Evolutionary conservation across 2,888 invertebrate genomes (phyloP).

Genomic region (Dryobotodes eremita): DNA sequence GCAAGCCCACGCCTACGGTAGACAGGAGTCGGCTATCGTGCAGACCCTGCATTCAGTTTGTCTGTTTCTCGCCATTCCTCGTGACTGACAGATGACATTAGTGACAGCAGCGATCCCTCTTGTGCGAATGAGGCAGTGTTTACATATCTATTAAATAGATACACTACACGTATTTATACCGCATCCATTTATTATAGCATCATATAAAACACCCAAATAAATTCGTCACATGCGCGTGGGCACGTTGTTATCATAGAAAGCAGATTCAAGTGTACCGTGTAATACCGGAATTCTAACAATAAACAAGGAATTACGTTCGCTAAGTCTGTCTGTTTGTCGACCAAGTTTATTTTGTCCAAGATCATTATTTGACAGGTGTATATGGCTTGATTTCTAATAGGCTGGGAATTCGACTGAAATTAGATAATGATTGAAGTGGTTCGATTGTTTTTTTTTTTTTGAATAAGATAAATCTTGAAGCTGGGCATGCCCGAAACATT

Average conservation of each 20-base stretch:
- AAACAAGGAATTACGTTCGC: constrained; percentile 76
- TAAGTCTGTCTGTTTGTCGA: constrained; percentile 60
- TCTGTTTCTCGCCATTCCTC: no score
- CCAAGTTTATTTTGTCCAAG: constrained; percentile 68
- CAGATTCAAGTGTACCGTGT: constrained; percentile 82
- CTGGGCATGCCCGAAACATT: not conserved
- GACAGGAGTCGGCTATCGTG: no score
- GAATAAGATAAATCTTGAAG: not conserved
- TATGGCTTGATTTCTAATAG: constrained; percentile 64
- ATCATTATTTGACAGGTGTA: constrained; percentile 67
- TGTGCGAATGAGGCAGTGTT: no score
- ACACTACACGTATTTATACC: not conserved
- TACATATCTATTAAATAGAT: no score
- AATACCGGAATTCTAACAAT: constrained; percentile 84
- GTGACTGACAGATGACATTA: no score
- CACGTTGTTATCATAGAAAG: constrained; percentile 84
- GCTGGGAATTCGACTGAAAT: constrained; percentile 50
- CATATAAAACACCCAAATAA: constrained; percentile 66
- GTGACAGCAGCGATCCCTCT: no score
- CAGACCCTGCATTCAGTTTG: no score
- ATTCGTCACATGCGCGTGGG: constrained; percentile 77
- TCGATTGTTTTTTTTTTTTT: constrained; percentile 7
- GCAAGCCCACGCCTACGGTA: no score
- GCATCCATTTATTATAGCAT: not conserved
- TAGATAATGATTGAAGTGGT: constrained; percentile 18